phyloP scores from a whole-genome alignment of 2,113 vertebrate genomes.

The Lates calcarifer region DNA sequence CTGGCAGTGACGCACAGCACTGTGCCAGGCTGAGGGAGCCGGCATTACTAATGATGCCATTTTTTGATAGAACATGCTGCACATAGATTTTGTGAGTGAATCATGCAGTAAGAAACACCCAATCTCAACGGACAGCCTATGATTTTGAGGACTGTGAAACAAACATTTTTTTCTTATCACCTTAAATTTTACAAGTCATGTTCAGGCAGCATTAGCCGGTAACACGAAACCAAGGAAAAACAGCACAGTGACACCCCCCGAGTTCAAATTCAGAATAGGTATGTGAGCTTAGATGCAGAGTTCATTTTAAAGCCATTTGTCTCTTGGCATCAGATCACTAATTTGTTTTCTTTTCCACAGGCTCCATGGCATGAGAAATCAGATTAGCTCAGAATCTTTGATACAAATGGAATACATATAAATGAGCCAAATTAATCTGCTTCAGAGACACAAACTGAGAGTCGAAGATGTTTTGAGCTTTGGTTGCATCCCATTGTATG shows the following conservation, averaged over 20 bases:
- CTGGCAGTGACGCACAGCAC: slow-evolving; percentile 48
- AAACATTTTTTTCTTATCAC: not conserved
- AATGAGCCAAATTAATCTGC: slow-evolving; percentile 59
- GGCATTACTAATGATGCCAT: slow-evolving; percentile 47
- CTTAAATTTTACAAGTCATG: slow-evolving; percentile 8
- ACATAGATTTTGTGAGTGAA: slow-evolving; percentile 30
- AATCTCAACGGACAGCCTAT: not conserved
- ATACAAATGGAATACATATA: slow-evolving; percentile 44
- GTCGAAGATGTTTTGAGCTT: slow-evolving; percentile 23
- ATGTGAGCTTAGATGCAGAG: slow-evolving; percentile 26
- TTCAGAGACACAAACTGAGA: slow-evolving; percentile 35
- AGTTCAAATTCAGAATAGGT: slow-evolving; percentile 21
- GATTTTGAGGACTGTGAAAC: slow-evolving; percentile 20
- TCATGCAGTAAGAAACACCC: not conserved
- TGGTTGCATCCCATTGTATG: slow-evolving; percentile 21
- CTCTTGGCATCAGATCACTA: slow-evolving; percentile 49
- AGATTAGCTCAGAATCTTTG: slow-evolving; percentile 54
- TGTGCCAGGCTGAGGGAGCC: slow-evolving; percentile 31
- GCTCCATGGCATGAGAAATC: slow-evolving; percentile 50
- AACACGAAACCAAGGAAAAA: slow-evolving; percentile 22
- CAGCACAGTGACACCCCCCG: not conserved
- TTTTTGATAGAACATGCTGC: slow-evolving; percentile 45
- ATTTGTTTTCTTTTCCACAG: slow-evolving; percentile 64
- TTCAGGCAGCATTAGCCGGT: slow-evolving; percentile 1
- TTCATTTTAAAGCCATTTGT: slow-evolving; percentile 46